Conservation (phyloP, 2,113 vertebrate genomes). For the Neolamprologus sp. region DNA sequence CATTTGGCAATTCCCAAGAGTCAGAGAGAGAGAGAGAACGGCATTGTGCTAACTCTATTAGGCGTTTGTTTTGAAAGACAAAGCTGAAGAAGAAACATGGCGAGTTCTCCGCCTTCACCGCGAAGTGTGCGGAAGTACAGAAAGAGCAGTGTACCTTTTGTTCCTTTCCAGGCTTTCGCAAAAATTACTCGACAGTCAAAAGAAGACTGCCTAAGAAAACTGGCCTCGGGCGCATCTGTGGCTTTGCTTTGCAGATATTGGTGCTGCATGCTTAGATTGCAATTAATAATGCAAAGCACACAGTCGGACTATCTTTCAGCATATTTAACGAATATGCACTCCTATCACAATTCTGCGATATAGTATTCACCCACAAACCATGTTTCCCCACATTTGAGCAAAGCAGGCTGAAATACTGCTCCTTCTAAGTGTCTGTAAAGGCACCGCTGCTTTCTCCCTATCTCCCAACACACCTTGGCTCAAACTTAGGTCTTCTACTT, state of each 20-base stretch:
- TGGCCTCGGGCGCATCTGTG: neutral
- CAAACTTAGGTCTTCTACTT: constrained; percentile 20
- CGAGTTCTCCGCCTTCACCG: neutral
- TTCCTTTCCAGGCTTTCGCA: neutral
- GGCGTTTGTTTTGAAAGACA: constrained; percentile 43
- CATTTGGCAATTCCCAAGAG: constrained; percentile 29
- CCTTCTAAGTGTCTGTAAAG: neutral
- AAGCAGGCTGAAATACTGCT: neutral
- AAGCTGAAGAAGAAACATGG: constrained; percentile 13
- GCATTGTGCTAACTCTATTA: constrained; percentile 21
- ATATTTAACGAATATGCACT: neutral
- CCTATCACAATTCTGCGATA: neutral
- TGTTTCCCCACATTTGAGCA: neutral
- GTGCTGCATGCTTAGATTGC: neutral
- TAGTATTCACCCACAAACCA: neutral
- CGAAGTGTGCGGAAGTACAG: neutral
- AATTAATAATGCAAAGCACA: constrained; percentile 39
- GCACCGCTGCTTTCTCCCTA: neutral
- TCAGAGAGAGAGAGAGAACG: neutral
- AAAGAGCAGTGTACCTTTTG: neutral
- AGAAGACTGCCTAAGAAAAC: neutral
- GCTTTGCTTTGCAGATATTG: neutral
- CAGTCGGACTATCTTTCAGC: neutral
- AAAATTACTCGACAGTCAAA: neutral
- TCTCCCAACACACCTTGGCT: constrained; percentile 52